phyloP scores from a whole-genome alignment of 2,888 invertebrate species.

The Eristalis arbustorum region DNA sequence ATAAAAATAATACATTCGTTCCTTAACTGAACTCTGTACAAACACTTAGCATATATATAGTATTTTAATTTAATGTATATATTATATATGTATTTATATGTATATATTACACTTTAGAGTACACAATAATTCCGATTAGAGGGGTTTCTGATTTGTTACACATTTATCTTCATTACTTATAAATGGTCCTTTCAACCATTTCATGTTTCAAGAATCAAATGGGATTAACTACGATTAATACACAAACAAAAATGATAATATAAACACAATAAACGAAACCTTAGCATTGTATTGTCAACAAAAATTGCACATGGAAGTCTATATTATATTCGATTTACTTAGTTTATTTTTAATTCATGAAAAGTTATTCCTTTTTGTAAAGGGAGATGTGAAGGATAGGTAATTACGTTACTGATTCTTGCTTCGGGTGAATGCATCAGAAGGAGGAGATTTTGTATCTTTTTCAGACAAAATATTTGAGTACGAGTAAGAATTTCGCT shows the following conservation, averaged over 20 bases:
- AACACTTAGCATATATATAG: slow-evolving; percentile 59
- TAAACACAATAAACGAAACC: slow-evolving; percentile 60
- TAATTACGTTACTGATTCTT: background rate
- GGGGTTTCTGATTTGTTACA: slow-evolving; percentile 37
- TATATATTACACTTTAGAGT: slow-evolving; percentile 69
- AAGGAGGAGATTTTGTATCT: background rate
- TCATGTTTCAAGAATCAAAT: slow-evolving; percentile 32
- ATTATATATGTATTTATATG: slow-evolving; percentile 60
- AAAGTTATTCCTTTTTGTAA: slow-evolving; percentile 9
- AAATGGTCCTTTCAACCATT: slow-evolving; percentile 53
- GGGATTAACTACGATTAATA: slow-evolving; percentile 23
- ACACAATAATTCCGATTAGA: slow-evolving; percentile 63
- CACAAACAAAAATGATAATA: slow-evolving; percentile 5
- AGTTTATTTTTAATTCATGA: slow-evolving; percentile 28
- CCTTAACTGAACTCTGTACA: slow-evolving; percentile 58
- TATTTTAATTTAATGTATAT: slow-evolving; percentile 51
- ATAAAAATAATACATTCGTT: slow-evolving; percentile 52
- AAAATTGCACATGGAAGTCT: slow-evolving; percentile 73
- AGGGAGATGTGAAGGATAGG: background rate
- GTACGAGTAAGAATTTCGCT: no score
- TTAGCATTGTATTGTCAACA: slow-evolving; percentile 73
- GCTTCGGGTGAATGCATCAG: background rate
- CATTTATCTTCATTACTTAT: slow-evolving; percentile 34
- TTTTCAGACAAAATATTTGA: background rate
- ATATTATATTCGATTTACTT: slow-evolving; percentile 66